These are phyloP conservation scores for Ovis canadensis DNA, from an alignment of 2,113 vertebrate species.

Conservation along the genomic window DNA sequence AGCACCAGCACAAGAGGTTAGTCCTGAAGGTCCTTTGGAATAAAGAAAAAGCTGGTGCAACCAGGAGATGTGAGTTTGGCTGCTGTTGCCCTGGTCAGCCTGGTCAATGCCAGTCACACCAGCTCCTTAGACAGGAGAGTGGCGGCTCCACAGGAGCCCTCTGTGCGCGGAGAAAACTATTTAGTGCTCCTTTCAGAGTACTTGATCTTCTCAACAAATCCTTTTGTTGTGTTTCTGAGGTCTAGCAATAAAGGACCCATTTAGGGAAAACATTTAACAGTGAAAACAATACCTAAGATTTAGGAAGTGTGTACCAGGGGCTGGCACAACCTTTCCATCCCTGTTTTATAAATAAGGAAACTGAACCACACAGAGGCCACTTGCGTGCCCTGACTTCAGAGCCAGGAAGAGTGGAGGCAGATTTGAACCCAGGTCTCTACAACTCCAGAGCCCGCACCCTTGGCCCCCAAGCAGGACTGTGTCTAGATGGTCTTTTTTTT, in stretches of 20 bases:
- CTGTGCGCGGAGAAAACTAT: background rate
- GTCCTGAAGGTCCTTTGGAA: background rate
- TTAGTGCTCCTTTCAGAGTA: background rate
- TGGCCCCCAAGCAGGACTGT: background rate
- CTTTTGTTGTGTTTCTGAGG: background rate
- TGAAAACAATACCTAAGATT: background rate
- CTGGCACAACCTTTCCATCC: background rate
- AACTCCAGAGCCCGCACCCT: background rate
- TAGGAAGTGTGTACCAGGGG: background rate
- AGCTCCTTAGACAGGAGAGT: background rate
- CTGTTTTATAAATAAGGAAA: background rate
- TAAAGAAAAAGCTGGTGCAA: background rate
- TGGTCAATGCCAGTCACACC: background rate
- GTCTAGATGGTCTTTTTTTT: background rate
- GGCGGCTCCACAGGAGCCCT: background rate
- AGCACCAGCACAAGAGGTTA: background rate
- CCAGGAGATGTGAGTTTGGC: rapidly evolving
- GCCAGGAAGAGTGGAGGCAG: background rate
- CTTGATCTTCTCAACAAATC: background rate
- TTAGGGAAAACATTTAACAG: background rate
- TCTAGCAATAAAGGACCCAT: background rate
- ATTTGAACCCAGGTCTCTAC: background rate
- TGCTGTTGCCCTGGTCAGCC: background rate
- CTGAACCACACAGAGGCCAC: background rate
- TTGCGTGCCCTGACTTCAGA: background rate